Evolutionary conservation across 1,140 invertebrate genomes (phyloP).

Genomic region (Acromyrmex charruanus): DNA sequence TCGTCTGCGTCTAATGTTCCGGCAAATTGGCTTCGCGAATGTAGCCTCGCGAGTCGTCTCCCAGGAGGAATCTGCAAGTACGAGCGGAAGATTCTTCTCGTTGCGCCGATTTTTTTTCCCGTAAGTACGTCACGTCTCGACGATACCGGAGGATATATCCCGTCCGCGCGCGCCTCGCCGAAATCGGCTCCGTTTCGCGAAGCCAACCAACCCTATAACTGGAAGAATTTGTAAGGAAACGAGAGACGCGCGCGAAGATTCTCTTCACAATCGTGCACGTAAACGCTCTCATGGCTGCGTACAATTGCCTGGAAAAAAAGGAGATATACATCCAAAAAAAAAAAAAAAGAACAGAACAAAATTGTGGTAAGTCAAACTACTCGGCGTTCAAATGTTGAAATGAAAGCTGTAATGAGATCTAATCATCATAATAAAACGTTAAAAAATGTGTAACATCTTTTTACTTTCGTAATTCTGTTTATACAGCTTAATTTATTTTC

Average conservation of each 20-base stretch:
- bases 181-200: conserved; percentile 58
- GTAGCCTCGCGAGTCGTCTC: conserved; percentile 76
- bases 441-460: not conserved
- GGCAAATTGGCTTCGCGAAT: conserved; percentile 84
- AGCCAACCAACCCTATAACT: conserved; percentile 36
- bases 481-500: not conserved
- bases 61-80: conserved; percentile 80
- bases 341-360: not conserved
- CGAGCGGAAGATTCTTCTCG: conserved; percentile 61
- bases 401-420: no score
- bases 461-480: not conserved
- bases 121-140: conserved; percentile 80
- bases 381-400: not conserved
- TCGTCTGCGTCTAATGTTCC: conserved; percentile 84
- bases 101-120: conserved; percentile 74
- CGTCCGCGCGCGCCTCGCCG: conserved; percentile 28
- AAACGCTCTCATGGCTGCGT: conserved; percentile 8
- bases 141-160: conserved; percentile 67
- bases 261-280: not conserved
- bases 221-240: conserved; percentile 56
- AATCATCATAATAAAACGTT: not conserved
- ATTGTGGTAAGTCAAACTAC: not conserved
- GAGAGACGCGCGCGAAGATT: conserved; percentile 20
- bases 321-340: not conserved
- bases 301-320: conserved; percentile 17